Evolutionary conservation across 1,140 invertebrate species (phyloP).

Genomic region (Drosophila rufa): DNA sequence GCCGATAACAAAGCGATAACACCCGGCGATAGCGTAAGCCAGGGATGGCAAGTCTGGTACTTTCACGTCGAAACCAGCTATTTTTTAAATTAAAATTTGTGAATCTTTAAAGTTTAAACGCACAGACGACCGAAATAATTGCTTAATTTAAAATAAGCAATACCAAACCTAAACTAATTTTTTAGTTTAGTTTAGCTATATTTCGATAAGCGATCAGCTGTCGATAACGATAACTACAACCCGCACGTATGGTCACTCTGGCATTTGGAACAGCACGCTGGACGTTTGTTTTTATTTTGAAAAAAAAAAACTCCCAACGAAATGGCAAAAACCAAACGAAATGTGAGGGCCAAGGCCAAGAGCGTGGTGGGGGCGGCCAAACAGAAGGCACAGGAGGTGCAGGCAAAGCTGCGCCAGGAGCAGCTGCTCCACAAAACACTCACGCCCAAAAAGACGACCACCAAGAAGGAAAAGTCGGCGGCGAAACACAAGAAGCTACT

Average conservation of each 20-base stretch:
- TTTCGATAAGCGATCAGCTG: background rate
- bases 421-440: slow-evolving; percentile 71
- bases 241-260: background rate
- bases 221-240: background rate
- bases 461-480: slow-evolving; percentile 73
- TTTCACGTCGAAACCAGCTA: too few species aligned
- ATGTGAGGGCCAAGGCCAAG: slow-evolving; percentile 69
- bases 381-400: slow-evolving; percentile 59
- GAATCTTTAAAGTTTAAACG: too few species aligned
- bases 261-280: slow-evolving; percentile 8
- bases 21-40: slow-evolving; percentile 4
- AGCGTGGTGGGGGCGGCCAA: slow-evolving; percentile 56
- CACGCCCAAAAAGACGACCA: slow-evolving; percentile 62
- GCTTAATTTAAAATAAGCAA: too few species aligned
- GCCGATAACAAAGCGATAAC: slow-evolving; percentile 23
- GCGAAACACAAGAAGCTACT: slow-evolving; percentile 73
- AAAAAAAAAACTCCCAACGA: background rate
- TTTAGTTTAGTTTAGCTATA: too few species aligned
- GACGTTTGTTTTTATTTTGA: slow-evolving; percentile 33
- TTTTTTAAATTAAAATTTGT: too few species aligned
- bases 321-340: slow-evolving; percentile 64
- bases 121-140: too few species aligned
- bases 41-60: background rate
- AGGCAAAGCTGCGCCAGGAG: slow-evolving; percentile 60
- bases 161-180: too few species aligned